Evolutionary conservation across 2,113 vertebrate species (phyloP), one percentile per base, ranked within the genome.

Genomic region (Calonectris borealis): DNA sequence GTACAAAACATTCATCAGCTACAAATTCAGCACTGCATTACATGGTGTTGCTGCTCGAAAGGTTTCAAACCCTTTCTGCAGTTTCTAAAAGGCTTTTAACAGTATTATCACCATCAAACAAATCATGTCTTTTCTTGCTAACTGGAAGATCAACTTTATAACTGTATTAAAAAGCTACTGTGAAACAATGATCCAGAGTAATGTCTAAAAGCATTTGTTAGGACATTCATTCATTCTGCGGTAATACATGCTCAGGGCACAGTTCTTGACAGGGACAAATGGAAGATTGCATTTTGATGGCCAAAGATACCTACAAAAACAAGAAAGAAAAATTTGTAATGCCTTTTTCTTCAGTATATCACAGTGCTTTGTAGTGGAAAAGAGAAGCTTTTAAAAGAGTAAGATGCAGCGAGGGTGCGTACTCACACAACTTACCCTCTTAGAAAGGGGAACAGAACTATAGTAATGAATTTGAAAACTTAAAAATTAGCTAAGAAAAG

Each of bases 101-200:
- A 68, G 19, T 81, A 60, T 78, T 88, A 93, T 27, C 68, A 34
- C 26, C 54, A 40, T 42, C 58, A 82, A 52, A 90, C 19, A 55
- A 94, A 79, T 71, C 15, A 60, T 54, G 62, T 21, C 48, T 72
- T 64, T 91, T 93, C 91, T 91, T 94, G 44, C 75, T 90, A 90
- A 92, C 66, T 88, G 65, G 48, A 89, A 95, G 92, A 81, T 77
- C 16, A 87, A 86, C 32, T 93, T 81, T 93, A 61, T 82, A 96
- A 94, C 38, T 81, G 25, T 62, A 89, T 92, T 96, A 82, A 97
- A 95, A 97, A 81, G 48, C 55, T 83, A 36, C 65, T 73, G 29
- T 57, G 60, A 69, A 90, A 91, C 29, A 93, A 70, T 51, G 73
- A 93, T 94, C 83, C 78, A 90, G 57, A 88, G 60, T n/a, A 71